Percentiles rank a stretch among this genome's conserved stretches.
Conservation (phyloP, 2,797 vertebrate genomes). For the Salmo trutta region DNA sequence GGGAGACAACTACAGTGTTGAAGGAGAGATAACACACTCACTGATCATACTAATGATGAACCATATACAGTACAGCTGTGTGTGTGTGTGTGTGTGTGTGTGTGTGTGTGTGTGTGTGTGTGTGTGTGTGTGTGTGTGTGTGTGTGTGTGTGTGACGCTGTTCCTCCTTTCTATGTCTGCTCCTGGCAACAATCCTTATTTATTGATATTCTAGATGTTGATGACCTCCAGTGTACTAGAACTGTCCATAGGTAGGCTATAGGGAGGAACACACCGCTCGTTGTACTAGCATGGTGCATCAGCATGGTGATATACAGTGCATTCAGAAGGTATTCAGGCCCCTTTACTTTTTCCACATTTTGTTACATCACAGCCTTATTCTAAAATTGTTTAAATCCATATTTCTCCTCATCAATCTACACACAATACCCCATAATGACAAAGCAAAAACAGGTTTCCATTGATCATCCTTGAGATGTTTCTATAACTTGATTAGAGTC, state of each 20-base stretch:
- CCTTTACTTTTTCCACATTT: no score
- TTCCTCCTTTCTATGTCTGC: neutral
- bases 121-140: neutral
- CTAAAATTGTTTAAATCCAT: no score
- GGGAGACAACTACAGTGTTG: neutral
- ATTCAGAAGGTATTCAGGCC: no score
- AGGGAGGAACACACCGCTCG: neutral
- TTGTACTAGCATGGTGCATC: neutral
- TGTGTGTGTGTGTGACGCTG: neutral
- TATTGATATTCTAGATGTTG: neutral
- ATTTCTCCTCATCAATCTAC: no score
- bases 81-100: neutral
- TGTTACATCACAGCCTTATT: no score
- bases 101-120: neutral
- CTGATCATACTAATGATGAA: neutral
- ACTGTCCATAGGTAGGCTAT: neutral
- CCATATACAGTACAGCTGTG: neutral
- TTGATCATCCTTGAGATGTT: no score
- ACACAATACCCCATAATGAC: no score
- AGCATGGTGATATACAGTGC: neutral
- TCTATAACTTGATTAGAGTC: no score
- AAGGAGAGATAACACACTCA: neutral
- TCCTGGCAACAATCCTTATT: neutral
- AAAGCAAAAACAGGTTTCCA: no score
- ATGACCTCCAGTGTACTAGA: neutral